These are phyloP conservation scores for Myripristis murdjan DNA, from an alignment of 2,797 vertebrate genomes.

Conservation along the genomic window DNA sequence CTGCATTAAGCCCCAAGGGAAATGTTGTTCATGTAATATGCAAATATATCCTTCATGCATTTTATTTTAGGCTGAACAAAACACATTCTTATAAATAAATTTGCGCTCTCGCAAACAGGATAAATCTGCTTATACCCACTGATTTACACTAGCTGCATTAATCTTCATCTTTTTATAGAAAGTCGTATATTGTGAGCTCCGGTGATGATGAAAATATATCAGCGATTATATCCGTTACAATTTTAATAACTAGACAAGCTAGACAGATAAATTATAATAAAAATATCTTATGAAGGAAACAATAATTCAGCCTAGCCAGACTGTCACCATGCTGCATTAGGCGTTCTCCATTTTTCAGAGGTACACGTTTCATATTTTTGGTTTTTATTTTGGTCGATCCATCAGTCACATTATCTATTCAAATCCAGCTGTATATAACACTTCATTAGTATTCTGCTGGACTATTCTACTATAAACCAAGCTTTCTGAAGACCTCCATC, in stretches of 20 bases:
- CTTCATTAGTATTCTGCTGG: slow-evolving; percentile 33
- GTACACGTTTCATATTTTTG: neutral
- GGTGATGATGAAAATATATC: too few relatives aligned
- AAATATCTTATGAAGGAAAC: too few relatives aligned
- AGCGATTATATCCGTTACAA: too few relatives aligned
- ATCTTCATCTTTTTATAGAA: too few relatives aligned
- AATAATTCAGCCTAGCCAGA: neutral
- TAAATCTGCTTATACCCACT: too few relatives aligned
- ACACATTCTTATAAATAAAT: too few relatives aligned
- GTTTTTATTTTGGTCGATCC: neutral
- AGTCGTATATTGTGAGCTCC: too few relatives aligned
- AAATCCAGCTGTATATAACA: neutral
- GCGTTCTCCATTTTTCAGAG: neutral
- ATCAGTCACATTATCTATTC: neutral
- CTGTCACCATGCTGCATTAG: neutral
- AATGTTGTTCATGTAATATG: neutral
- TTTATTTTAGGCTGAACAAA: neutral
- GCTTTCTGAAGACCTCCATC: slow-evolving; percentile 4
- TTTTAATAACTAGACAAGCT: too few relatives aligned
- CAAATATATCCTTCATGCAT: too few relatives aligned
- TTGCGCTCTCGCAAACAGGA: too few relatives aligned
- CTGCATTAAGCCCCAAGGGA: neutral
- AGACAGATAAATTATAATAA: neutral
- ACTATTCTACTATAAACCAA: slow-evolving; percentile 11
- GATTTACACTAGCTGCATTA: too few relatives aligned